These are phyloP conservation scores for Melopsittacus undulatus DNA, from an alignment of 2,797 vertebrate genomes.

Conservation along the genomic window DNA sequence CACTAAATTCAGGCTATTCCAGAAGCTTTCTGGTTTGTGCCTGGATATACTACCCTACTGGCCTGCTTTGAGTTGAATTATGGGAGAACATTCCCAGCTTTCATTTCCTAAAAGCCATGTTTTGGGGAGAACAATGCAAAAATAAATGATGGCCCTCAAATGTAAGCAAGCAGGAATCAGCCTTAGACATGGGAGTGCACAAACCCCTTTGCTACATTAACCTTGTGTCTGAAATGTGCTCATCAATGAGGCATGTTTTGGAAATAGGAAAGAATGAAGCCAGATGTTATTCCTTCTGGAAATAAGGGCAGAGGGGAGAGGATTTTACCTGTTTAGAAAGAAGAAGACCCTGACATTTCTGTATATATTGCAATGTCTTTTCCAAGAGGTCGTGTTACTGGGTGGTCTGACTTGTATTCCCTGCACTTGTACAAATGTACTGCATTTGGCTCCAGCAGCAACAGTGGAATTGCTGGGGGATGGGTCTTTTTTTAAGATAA, in stretches of 20 bases:
- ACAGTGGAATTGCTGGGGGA: background rate
- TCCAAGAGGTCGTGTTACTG: background rate
- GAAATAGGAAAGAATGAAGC: background rate
- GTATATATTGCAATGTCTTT: background rate
- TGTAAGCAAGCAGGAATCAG: background rate
- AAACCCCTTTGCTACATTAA: background rate
- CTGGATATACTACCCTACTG: background rate
- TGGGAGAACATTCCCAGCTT: background rate
- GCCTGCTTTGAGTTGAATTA: background rate
- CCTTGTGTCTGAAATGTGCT: background rate
- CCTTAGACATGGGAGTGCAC: background rate
- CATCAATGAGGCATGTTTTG: background rate
- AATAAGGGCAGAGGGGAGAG: background rate
- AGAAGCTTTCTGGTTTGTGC: background rate
- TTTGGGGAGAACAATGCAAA: background rate
- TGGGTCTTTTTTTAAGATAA: background rate
- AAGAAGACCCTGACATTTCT: background rate
- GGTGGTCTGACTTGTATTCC: background rate
- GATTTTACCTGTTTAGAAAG: background rate
- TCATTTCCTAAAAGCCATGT: background rate
- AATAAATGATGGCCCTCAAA: background rate
- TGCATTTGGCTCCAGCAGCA: background rate
- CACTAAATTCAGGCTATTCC: background rate
- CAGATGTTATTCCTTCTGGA: background rate
- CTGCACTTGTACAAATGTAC: background rate